Conservation (phyloP, 2,113 vertebrate genomes). For the Stegastes partitus region DNA sequence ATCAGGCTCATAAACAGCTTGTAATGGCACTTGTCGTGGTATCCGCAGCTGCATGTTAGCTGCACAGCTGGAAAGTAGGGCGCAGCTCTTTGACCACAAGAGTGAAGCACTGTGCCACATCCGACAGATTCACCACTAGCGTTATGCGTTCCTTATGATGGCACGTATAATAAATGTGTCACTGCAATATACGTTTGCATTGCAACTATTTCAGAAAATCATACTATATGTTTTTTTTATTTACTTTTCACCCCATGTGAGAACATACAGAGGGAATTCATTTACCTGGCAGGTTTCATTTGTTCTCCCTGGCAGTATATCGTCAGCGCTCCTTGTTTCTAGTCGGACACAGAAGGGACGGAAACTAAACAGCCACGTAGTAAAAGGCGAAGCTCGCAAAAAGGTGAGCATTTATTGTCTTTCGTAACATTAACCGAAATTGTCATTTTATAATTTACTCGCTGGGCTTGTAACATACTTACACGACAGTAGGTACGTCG, state of each 20-base stretch:
- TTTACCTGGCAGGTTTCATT: background rate
- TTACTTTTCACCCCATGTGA: background rate
- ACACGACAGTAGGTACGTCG: background rate
- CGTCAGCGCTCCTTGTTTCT: slow-evolving; percentile 61
- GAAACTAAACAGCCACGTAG: slow-evolving; percentile 85
- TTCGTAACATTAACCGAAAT: slow-evolving; percentile 26
- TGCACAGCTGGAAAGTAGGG: slow-evolving; percentile 27
- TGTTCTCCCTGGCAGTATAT: background rate
- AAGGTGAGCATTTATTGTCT: slow-evolving; percentile 65
- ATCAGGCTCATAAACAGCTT: background rate
- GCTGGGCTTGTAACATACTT: background rate
- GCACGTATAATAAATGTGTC: background rate
- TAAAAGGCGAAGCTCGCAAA: slow-evolving; percentile 69
- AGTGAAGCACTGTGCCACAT: slow-evolving; percentile 22
- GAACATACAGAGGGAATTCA: rapidly evolving
- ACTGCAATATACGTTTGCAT: background rate
- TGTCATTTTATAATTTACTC: slow-evolving; percentile 57
- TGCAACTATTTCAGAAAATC: background rate
- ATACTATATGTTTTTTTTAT: background rate
- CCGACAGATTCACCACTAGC: background rate
- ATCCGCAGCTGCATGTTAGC: background rate
- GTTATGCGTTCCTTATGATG: slow-evolving; percentile 4
- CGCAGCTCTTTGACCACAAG: slow-evolving; percentile 42
- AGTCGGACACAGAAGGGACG: slow-evolving; percentile 67
- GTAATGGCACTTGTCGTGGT: background rate